These are phyloP conservation scores for Mesocricetus auratus DNA, from an alignment of 2,113 vertebrate species.

Conservation along the genomic window DNA sequence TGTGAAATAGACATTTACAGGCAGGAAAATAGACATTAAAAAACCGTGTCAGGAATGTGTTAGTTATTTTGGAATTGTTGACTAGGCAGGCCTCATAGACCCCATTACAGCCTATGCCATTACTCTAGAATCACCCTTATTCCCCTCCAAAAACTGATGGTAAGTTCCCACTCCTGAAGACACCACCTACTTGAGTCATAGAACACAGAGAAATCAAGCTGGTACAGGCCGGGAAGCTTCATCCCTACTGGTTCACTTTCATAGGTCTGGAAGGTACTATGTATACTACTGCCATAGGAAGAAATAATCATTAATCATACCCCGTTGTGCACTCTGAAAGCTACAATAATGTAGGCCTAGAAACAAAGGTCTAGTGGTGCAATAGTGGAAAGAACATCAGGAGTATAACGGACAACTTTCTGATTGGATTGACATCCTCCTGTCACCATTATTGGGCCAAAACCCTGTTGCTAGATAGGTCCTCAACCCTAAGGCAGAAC, in stretches of 20 bases:
- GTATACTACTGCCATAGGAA: not conserved
- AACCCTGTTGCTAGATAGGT: not conserved
- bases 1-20: not conserved
- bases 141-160: too few relatives aligned
- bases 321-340: not conserved
- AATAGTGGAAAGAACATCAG: not conserved
- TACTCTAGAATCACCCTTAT: not conserved
- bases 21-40: not conserved
- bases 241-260: not conserved
- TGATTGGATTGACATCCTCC: not conserved
- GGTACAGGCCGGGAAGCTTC: not conserved
- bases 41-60: not conserved
- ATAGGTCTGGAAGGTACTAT: not conserved
- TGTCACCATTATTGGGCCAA: not conserved
- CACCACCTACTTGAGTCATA: not conserved
- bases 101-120: not conserved
- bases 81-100: too few relatives aligned
- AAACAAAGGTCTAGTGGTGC: not conserved
- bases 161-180: not conserved
- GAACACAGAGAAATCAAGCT: not conserved
- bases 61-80: not conserved
- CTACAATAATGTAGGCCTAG: not conserved
- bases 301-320: not conserved
- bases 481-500: not conserved
- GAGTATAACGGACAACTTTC: not conserved